Evolutionary conservation across 2,888 invertebrate species (phyloP).

Genomic region (Hipparchia semele): DNA sequence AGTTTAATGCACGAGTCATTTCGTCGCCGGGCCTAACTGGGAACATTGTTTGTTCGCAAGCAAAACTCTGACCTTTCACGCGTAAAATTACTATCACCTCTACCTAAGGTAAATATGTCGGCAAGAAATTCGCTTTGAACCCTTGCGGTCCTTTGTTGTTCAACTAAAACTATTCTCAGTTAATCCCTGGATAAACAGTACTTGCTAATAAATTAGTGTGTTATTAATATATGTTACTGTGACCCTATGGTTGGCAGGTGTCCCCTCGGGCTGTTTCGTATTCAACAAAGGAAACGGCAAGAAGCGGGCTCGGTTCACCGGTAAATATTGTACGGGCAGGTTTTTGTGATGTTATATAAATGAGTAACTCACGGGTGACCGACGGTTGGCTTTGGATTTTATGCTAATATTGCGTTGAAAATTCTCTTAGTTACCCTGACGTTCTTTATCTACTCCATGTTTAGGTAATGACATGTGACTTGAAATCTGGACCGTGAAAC

Average conservation of each 20-base stretch:
- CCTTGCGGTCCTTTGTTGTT: constrained; percentile 81
- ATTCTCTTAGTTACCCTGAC: constrained; percentile 37
- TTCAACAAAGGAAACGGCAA: constrained; percentile 74
- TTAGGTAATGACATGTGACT: not conserved
- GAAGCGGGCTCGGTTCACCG: constrained; percentile 72
- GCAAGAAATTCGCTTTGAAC: constrained; percentile 83
- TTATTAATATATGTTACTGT: constrained; percentile 82
- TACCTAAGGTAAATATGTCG: constrained; percentile 82
- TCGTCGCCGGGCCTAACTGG: constrained; percentile 50
- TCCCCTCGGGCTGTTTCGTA: constrained; percentile 72
- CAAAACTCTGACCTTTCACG: constrained; percentile 75
- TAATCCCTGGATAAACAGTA: constrained; percentile 82
- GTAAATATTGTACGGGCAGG: constrained; percentile 73
- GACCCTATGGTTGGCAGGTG: constrained; percentile 77
- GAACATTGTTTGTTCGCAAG: constrained; percentile 51
- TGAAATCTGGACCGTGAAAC: not conserved
- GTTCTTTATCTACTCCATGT: constrained; percentile 11
- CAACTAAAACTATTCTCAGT: constrained; percentile 82
- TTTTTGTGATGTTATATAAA: constrained; percentile 73
- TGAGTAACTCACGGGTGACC: constrained; percentile 56
- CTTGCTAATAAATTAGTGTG: constrained; percentile 82
- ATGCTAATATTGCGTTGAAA: constrained; percentile 38
- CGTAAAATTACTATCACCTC: constrained; percentile 82
- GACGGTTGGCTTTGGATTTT: constrained; percentile 60
- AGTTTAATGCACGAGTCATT: constrained; percentile 32